Evolutionary conservation across 2,797 vertebrate species (phyloP), one percentile per base, ranked within the genome.

Genomic region (Ctenochaetus hawaiiensis): DNA sequence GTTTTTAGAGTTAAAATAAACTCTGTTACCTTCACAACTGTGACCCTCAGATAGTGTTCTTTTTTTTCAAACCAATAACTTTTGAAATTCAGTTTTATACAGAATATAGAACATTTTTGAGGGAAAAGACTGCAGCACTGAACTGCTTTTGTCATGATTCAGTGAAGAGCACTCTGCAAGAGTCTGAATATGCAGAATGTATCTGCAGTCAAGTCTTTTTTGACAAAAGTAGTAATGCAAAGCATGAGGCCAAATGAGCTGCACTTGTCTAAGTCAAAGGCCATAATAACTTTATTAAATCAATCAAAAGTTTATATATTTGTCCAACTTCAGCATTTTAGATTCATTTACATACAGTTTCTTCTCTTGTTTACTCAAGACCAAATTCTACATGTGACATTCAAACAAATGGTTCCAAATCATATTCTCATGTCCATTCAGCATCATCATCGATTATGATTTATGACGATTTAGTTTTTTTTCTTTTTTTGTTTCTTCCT

Each of bases 391-490:
- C 47, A 68, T 44, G 45, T 75, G 18, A 26, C 47, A 20, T 69
- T n/a, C 39, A 80, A 68, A 47, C 44, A 82, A 76, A 86, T 71
- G 75, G 72, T 79, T 84, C 82, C 80, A 73, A 45, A 82, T 80
- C 65, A 63, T 68, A 78, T 65, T 74, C 39, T 89, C 89, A 86
- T 87, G 58, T 87, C 71, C 83, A 20, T 87, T 91, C 82, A 83
- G 59, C 89, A 92, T 90, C 83, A 23, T 65, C 86, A 81, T 89
- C 78, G 80, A 67, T 91, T 92, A 91, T 93, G 83, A 89, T 91
- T 93, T 92, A 63, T 94, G 89, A 93, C 87, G 1, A 65, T 87
- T 89, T 86, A 77, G 80, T 89, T 86, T 90, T 77, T 61, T 88
- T 89, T 78, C 52, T 81, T 88, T 80, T 75, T 87, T 89, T 83